Percentiles rank a stretch among this genome's conserved stretches.
phyloP scores from a whole-genome alignment of 2,797 vertebrate genomes.

The Hydrocynus forskahlii region DNA sequence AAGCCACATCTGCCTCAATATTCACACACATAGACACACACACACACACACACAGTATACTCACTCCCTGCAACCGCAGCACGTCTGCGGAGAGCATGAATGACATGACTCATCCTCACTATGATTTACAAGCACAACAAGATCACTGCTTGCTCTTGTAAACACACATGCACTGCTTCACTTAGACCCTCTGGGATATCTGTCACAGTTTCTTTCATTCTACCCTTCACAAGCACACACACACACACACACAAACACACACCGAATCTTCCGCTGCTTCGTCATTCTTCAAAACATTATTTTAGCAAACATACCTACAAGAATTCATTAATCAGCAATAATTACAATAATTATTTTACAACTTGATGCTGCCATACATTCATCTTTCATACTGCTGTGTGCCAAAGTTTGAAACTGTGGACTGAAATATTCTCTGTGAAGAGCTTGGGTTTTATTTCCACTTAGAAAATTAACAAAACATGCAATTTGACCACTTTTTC shows the following conservation, averaged over 20 bases:
- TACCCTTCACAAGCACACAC: not conserved
- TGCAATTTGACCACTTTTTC: no score
- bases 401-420: no score
- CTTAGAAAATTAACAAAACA: no score
- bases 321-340: no score
- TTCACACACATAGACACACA: slow-evolving; percentile 27
- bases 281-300: no score
- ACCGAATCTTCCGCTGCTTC: no score
- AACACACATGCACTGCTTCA: slow-evolving; percentile 63
- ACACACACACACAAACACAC: not conserved
- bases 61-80: slow-evolving; percentile 63
- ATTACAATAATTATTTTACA: no score
- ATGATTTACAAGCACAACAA: slow-evolving; percentile 72
- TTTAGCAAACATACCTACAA: no score
- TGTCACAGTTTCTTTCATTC: slow-evolving; percentile 5
- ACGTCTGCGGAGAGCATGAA: slow-evolving; percentile 75
- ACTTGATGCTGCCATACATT: no score
- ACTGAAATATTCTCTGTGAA: no score
- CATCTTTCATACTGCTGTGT: no score
- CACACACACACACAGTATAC: slow-evolving; percentile 27
- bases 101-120: slow-evolving; percentile 56
- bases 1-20: slow-evolving; percentile 41
- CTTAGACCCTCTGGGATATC: slow-evolving; percentile 51
- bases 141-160: slow-evolving; percentile 63
- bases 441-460: no score